Percentiles rank a stretch among this genome's conserved stretches.
Conservation (phyloP, 1,140 invertebrate species). For the Rhizoglyphus robini region DNA sequence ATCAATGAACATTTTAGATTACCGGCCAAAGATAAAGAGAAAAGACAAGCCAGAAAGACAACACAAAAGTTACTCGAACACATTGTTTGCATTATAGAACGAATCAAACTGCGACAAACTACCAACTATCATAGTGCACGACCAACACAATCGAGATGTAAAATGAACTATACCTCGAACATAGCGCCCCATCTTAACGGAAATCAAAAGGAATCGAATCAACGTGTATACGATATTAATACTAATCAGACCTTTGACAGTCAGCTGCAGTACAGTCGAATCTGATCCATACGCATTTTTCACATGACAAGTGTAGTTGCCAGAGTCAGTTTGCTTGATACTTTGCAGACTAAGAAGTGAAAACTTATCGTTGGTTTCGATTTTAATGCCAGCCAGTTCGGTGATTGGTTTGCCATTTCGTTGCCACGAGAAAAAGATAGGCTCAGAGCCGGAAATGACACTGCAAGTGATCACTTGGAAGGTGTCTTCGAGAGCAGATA, state of each 20-base stretch:
- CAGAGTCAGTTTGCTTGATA: constrained; percentile 14
- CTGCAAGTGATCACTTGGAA: not conserved
- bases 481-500: not conserved
- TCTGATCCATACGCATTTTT: constrained; percentile 18
- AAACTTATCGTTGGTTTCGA: constrained; percentile 1
- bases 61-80: not conserved
- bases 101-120: not conserved
- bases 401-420: not conserved
- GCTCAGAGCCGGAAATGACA: not conserved
- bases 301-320: constrained; percentile 19
- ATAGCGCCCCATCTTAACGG: constrained; percentile 1
- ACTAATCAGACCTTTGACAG: not conserved
- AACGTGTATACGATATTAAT: too few species aligned
- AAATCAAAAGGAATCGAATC: not conserved
- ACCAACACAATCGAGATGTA: not conserved
- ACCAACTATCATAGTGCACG: too few species aligned
- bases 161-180: not conserved
- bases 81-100: not conserved
- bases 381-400: not conserved
- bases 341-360: not conserved
- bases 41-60: not conserved
- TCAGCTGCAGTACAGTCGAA: not conserved
- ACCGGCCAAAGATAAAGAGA: not conserved
- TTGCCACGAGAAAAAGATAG: not conserved
- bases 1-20: not conserved